Evolutionary conservation across 1,140 invertebrate genomes (phyloP).

Genomic region (Micrasema minimum): DNA sequence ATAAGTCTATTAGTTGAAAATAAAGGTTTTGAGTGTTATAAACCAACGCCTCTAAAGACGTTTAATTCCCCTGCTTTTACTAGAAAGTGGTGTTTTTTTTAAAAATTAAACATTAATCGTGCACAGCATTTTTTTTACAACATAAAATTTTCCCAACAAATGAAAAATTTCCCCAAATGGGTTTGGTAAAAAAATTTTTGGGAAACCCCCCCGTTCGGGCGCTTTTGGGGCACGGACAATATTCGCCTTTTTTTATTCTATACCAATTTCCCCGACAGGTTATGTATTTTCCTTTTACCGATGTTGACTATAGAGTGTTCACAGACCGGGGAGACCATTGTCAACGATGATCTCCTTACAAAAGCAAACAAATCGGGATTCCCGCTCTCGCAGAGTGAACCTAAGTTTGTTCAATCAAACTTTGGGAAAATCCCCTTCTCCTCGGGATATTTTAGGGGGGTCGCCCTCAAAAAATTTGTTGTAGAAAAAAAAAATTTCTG

Average conservation of each 20-base stretch:
- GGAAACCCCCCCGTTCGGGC: conserved; percentile 65
- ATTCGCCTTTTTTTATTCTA: conserved; percentile 78
- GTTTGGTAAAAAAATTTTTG: conserved; percentile 55
- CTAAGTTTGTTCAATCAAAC: conserved; percentile 80
- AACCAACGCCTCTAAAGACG: conserved; percentile 48
- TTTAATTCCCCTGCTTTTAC: conserved; percentile 25
- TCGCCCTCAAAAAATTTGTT: conserved; percentile 74
- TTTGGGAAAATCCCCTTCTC: conserved; percentile 96
- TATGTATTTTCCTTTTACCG: conserved; percentile 92
- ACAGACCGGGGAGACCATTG: conserved; percentile 85
- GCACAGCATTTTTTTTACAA: neutral
- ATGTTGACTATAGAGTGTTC: conserved; percentile 97
- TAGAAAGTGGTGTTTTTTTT: conserved; percentile 5
- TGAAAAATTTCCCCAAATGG: conserved; percentile 19
- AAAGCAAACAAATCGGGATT: conserved; percentile 94
- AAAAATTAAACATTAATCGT: neutral
- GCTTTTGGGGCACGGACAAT: conserved; percentile 70
- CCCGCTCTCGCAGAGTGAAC: conserved; percentile 93
- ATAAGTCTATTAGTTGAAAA: neutral
- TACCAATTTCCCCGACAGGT: conserved; percentile 85
- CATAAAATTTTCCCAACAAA: neutral
- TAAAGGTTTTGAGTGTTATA: neutral
- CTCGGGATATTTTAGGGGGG: conserved; percentile 80
- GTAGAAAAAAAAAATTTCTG: conserved; percentile 47
- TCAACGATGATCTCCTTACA: conserved; percentile 85